Conservation (phyloP, 2,888 invertebrate species). For the Nemapogon koenigi region DNA sequence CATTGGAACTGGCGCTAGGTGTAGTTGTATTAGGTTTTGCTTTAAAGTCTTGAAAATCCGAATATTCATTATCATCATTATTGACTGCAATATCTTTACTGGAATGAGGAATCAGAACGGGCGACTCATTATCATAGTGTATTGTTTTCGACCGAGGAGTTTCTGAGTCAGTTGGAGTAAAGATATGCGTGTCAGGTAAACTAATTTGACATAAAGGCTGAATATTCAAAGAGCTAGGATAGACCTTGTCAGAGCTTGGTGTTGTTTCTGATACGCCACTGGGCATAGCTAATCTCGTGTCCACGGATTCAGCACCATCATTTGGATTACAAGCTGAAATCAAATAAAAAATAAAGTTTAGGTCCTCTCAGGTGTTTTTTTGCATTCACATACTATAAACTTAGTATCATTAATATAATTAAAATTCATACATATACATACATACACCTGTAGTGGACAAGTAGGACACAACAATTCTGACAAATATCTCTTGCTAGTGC, state of each 20-base stretch:
- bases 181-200: constrained; percentile 58
- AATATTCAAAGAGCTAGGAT: constrained; percentile 41
- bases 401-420: too few relatives aligned
- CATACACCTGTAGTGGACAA: too few relatives aligned
- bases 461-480: too few relatives aligned
- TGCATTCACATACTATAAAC: too few relatives aligned
- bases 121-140: constrained; percentile 40
- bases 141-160: constrained; percentile 58
- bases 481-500: too few relatives aligned
- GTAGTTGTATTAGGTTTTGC: constrained; percentile 13
- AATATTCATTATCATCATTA: constrained; percentile 35
- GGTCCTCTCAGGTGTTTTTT: too few relatives aligned
- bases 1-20: not conserved
- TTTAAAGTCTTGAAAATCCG: constrained; percentile 54
- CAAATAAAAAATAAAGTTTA: too few relatives aligned
- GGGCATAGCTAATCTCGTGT: constrained; percentile 13
- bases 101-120: constrained; percentile 29
- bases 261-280: too few relatives aligned
- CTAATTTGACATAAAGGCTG: constrained; percentile 54
- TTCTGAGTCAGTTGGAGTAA: constrained; percentile 58
- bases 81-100: constrained; percentile 21
- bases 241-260: constrained; percentile 39
- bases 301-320: constrained; percentile 21
- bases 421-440: too few relatives aligned
- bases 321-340: constrained; percentile 52